Evolutionary conservation across 2,888 invertebrate genomes (phyloP), one percentile per base, ranked within the genome.

Genomic region (Drepanosiphum platanoidis): DNA sequence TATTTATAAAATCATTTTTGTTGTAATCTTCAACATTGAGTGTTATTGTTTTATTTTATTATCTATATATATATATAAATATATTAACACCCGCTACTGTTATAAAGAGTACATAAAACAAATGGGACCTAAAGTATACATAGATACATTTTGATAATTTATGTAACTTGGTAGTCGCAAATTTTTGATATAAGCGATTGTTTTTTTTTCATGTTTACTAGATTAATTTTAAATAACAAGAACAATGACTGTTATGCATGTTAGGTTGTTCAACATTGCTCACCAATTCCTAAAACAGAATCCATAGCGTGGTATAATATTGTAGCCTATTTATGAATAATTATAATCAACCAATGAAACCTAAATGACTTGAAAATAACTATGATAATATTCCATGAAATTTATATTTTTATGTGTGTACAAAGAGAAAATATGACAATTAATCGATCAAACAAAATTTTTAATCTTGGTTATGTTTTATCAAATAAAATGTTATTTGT

Each of bases 1-100:
- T 66, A 66, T 80, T 80, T 70, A 58, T 80, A 36, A 70, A 61
- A 70, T n/a, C 32, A 80, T 68, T 52, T 66, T 70, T 70, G 36
- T 70, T 70, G 80, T 80, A 36, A 52, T 46, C 80, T 36, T 70
- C 0, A 64, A 79, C 15, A 46, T 52, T 58, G 27, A 70, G 36
- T 70, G 32, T 70, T 68, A 70, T 22, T 80, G 18, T 70, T 52
- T 80, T 46, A 36, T 80, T 80, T 58, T 70, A 34, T 70, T 36
- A 68, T 79, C 34, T 68, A 34, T 66, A 46, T n/a, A n/a, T n/a
- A n/a, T n/a, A n/a, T n/a, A n/a, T n/a, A n/a, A n/a, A n/a, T n/a
- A n/a, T 61, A 77, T 61, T 77, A 39, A 61, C n/a, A n/a, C 61
- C 39, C 30, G 27, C 18, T 32, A 39, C 52, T 32, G 22, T 72